phyloP scores from a whole-genome alignment of 2,797 vertebrate genomes.

The Gadopsis bispinosus region DNA sequence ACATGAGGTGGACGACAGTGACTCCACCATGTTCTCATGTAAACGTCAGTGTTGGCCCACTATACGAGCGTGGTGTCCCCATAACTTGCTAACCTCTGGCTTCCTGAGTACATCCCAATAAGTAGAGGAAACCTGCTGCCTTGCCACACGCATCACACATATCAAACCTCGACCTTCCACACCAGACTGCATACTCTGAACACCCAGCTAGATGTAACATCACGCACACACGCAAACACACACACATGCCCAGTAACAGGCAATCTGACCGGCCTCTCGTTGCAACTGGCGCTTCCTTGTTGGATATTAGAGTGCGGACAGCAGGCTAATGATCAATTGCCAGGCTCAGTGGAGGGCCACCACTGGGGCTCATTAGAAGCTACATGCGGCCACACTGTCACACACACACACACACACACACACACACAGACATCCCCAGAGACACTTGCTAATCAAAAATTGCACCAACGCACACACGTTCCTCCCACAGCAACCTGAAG shows the following conservation, averaged over 20 bases:
- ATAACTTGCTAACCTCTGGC: constrained; percentile 23
- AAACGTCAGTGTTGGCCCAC: background rate
- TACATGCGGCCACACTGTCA: constrained; percentile 65
- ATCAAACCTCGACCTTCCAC: constrained; percentile 34
- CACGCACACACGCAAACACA: constrained; percentile 11
- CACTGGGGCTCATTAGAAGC: constrained; percentile 81
- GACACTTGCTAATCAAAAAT: constrained; percentile 64
- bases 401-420: constrained; percentile 27
- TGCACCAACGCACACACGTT: constrained; percentile 32
- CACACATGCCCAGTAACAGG: constrained; percentile 23
- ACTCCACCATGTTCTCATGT: constrained; percentile 6
- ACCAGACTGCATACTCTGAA: constrained; percentile 34
- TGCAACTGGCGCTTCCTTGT: constrained; percentile 67
- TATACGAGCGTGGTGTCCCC: background rate
- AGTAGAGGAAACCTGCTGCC: constrained; percentile 30
- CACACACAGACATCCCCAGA: constrained; percentile 27
- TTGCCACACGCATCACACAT: constrained; percentile 31
- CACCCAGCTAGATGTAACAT: constrained; percentile 43
- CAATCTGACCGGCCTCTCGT: constrained; percentile 48
- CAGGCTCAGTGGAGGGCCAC: constrained; percentile 68
- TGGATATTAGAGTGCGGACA: constrained; percentile 73
- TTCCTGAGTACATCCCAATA: constrained; percentile 43
- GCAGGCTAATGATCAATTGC: constrained; percentile 82
- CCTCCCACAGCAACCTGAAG: constrained; percentile 48
- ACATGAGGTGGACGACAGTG: background rate